These are phyloP conservation scores for Dioctria rufipes DNA, from an alignment of 2,888 invertebrate species.

Conservation along the genomic window DNA sequence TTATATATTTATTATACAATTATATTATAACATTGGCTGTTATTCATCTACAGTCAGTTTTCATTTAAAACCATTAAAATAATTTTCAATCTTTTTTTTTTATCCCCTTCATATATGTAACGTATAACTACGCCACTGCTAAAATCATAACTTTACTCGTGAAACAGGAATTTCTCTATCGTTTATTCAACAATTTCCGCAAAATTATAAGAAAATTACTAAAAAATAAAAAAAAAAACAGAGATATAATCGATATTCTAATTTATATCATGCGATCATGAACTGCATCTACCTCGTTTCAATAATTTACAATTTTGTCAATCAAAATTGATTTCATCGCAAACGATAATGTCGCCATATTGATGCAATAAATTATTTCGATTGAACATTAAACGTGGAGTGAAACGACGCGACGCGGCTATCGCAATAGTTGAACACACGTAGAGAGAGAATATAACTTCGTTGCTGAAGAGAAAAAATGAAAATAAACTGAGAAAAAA, in stretches of 20 bases:
- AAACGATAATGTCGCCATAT: slow-evolving; percentile 54
- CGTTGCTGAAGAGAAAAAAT: slow-evolving; percentile 21
- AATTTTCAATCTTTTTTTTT: too few relatives aligned
- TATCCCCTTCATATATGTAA: too few relatives aligned
- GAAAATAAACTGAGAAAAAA: slow-evolving; percentile 14
- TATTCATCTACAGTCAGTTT: too few relatives aligned
- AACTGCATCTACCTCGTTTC: slow-evolving; percentile 31
- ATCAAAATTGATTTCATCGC: slow-evolving; percentile 56
- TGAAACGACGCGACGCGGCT: slow-evolving; percentile 1
- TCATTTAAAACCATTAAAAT: too few relatives aligned
- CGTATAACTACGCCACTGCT: too few relatives aligned
- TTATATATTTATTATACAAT: too few relatives aligned
- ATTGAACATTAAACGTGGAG: slow-evolving; percentile 37
- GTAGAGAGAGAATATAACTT: slow-evolving; percentile 25
- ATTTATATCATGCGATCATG: slow-evolving; percentile 44
- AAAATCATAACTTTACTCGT: too few relatives aligned
- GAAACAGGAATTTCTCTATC: too few relatives aligned
- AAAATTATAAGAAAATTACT: slow-evolving; percentile 17
- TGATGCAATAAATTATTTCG: slow-evolving; percentile 53
- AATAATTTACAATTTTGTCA: slow-evolving; percentile 56
- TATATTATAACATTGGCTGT: too few relatives aligned
- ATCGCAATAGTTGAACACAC: slow-evolving; percentile 50
- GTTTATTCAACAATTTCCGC: slow-evolving; percentile 27
- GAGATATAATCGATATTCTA: slow-evolving; percentile 19
- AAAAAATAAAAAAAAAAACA: slow-evolving; percentile 2